Base-by-base conservation (phyloP, 1,140 invertebrate species). In the Drosophila nebulosa region DNA sequence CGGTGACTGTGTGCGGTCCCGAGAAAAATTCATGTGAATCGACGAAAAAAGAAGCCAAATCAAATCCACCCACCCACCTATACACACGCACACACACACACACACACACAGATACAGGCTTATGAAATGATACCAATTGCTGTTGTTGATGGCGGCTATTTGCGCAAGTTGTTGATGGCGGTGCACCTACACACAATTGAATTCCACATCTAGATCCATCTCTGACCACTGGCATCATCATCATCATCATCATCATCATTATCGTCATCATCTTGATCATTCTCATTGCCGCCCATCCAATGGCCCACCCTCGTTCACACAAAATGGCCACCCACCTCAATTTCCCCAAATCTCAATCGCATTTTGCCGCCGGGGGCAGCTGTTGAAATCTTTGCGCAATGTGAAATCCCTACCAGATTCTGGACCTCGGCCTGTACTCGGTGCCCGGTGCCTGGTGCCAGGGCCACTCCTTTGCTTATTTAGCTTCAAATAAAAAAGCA, bases 301-400 rank as follows among this genome's bases (percentile, higher is more conserved):
- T 63, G 39, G 66, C 21, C 55, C 9, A 35, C 60, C 61, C 66
- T 30, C 50, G 58, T 22, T 46, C 30, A 50, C 59, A 79, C 80
- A 85, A 85, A 85, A 85, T 86, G 81, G 81, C 81, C 81, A 86
- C 81, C 81, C 81, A 86, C 81, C 81, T 86, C 67, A 85, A 75
- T 74, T 72, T 59, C 63, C 64, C 42, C 35, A 39, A 77, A 57
- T 60, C 73, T 65, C 9, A 74, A 79, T 69, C 76, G 67, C 63
- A 71, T 68, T 64, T 39, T 39, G 51, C 64, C 56, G 69, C 30
- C 73, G 61, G 30, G 9, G 30, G 55, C 80, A 70, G 81, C 81
- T 80, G 80, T 80, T 86, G 81, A 70, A 81, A 85, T 85, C 83
- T 86, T 80, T 85, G 81, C 80, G 80, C 78, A 85, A 85, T 81